Evolutionary conservation across 2,888 invertebrate species (phyloP).

Genomic region (Philhelius pedissequus): DNA sequence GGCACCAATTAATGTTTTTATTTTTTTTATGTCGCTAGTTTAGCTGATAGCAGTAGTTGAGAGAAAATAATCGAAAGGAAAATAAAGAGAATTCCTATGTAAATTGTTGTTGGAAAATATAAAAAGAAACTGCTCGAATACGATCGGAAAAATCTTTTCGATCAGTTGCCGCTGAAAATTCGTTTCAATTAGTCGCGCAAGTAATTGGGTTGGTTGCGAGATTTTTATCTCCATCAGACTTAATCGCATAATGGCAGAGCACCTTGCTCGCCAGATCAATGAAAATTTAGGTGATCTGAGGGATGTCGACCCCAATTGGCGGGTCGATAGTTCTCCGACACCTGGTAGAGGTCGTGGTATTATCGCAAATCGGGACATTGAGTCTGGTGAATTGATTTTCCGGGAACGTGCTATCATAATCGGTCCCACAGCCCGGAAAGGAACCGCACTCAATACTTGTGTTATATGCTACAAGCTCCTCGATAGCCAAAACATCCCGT

Average conservation of each 20-base stretch:
- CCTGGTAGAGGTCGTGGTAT: constrained; percentile 88
- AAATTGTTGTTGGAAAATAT: constrained; percentile 4
- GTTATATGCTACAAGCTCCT: constrained; percentile 82
- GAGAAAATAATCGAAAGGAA: constrained; percentile 3
- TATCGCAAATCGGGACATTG: constrained; percentile 84
- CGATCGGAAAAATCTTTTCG: constrained; percentile 30
- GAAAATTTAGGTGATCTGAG: constrained; percentile 73
- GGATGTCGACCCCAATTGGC: constrained; percentile 79
- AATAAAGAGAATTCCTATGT: neutral
- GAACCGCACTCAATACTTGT: constrained; percentile 81
- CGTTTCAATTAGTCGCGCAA: constrained; percentile 49
- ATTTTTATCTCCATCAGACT: neutral
- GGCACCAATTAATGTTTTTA: constrained; percentile 42
- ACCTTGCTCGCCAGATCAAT: constrained; percentile 73
- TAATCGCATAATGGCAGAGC: constrained; percentile 42
- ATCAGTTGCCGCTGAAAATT: constrained; percentile 49
- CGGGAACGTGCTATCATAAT: constrained; percentile 85
- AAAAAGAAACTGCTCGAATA: neutral
- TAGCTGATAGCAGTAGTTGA: constrained; percentile 42
- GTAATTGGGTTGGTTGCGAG: neutral
- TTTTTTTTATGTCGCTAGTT: neutral
- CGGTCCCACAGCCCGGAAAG: constrained; percentile 83
- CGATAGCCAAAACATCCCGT: constrained; percentile 70
- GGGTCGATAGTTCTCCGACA: constrained; percentile 81
- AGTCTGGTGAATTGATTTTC: constrained; percentile 85